Conservation (phyloP, 2,888 invertebrate genomes). For the Lasioglossum figueresi region DNA sequence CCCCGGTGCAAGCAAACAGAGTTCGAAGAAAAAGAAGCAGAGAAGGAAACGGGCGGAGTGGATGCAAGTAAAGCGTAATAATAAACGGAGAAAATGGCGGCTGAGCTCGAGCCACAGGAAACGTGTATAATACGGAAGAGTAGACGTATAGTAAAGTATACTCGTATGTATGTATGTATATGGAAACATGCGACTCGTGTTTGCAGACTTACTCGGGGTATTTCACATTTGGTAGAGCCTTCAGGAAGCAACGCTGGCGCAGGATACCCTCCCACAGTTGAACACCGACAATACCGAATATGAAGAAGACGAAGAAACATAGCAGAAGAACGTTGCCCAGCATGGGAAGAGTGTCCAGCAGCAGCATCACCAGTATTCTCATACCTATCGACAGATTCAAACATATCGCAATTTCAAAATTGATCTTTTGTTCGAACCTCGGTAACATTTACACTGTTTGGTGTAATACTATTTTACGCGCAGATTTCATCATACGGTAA, state of each 20-base stretch:
- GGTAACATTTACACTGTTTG: background rate
- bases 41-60: conserved; percentile 25
- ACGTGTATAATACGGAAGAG: conserved; percentile 11
- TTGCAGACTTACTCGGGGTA: conserved; percentile 90
- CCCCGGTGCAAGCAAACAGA: conserved; percentile 5
- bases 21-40: background rate
- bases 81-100: conserved; percentile 31
- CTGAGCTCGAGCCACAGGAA: background rate
- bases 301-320: conserved; percentile 99
- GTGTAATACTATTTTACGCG: too few relatives aligned
- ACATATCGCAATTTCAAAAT: background rate
- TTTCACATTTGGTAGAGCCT: conserved; percentile 88
- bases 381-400: conserved; percentile 89
- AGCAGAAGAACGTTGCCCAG: conserved; percentile 98
- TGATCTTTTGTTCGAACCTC: background rate
- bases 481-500: too few relatives aligned
- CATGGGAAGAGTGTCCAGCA: conserved; percentile 99
- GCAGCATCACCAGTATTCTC: conserved; percentile 98
- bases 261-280: conserved; percentile 99
- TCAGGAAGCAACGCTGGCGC: conserved; percentile 95
- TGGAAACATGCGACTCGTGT: background rate
- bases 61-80: conserved; percentile 49
- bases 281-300: conserved; percentile 99
- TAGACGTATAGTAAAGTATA: background rate
- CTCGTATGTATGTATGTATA: background rate